Evolutionary conservation across 2,888 invertebrate species (phyloP).

Genomic region (Pterobdella sp.): DNA sequence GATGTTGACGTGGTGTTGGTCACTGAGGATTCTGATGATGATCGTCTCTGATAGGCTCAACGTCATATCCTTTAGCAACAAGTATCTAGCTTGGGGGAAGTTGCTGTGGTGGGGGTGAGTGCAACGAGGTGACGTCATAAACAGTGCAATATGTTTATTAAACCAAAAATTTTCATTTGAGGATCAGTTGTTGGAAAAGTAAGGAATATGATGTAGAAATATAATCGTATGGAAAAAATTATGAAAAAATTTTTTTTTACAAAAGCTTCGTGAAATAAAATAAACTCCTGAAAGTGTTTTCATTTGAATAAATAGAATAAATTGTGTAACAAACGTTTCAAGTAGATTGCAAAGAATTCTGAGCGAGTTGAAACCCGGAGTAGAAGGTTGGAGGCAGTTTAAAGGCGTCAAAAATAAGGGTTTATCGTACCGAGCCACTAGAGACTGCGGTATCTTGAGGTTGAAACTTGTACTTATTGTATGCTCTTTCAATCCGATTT

Average conservation of each 20-base stretch:
- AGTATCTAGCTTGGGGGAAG: neutral
- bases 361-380: neutral
- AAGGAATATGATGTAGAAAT: no score
- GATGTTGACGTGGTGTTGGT: conserved; percentile 1
- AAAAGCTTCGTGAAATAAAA: no score
- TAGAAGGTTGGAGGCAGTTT: neutral
- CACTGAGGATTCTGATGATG: conserved; percentile 4
- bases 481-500: neutral
- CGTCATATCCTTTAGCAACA: neutral
- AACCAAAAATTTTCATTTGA: no score
- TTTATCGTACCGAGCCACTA: neutral
- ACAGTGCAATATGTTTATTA: no score
- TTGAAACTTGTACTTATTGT: neutral
- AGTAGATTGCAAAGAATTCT: neutral
- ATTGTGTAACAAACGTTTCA: neutral
- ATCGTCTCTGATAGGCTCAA: neutral
- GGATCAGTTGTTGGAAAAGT: no score
- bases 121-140: no score
- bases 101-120: neutral
- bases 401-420: neutral
- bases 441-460: neutral
- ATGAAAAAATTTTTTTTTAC: no score
- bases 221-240: no score
- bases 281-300: no score
- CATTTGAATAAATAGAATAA: no score